Evolutionary conservation across 2,888 invertebrate genomes (phyloP).

Genomic region (Apeira syringaria): DNA sequence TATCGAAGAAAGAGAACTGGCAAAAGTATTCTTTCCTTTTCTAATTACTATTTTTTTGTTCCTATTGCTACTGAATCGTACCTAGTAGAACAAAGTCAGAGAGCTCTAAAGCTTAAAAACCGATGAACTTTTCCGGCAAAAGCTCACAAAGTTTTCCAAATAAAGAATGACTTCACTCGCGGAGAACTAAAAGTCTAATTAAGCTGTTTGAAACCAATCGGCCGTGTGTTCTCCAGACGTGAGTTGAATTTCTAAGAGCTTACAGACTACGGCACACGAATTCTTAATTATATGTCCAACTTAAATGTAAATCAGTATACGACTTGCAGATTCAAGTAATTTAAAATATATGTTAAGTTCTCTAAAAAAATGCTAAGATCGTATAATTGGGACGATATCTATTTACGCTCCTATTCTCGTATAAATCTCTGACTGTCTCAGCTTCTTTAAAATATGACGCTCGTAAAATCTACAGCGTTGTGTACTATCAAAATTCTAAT

Average conservation of each 20-base stretch:
- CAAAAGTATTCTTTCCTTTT: too few relatives aligned
- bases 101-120: slow-evolving; percentile 3
- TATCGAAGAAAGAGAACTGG: too few relatives aligned
- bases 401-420: too few relatives aligned
- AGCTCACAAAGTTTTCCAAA: slow-evolving; percentile 14
- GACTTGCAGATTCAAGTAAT: too few relatives aligned
- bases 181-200: slow-evolving; percentile 21
- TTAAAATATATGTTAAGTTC: too few relatives aligned
- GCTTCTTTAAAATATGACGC: too few relatives aligned
- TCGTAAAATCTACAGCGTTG: too few relatives aligned
- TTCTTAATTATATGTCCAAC: not conserved
- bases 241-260: slow-evolving; percentile 3
- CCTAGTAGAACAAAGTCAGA: slow-evolving; percentile 1
- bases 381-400: too few relatives aligned
- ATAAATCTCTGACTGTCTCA: too few relatives aligned
- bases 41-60: too few relatives aligned
- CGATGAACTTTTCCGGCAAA: slow-evolving; percentile 7
- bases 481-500: too few relatives aligned
- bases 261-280: slow-evolving; percentile 3
- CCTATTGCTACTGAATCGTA: slow-evolving; percentile 1
- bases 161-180: slow-evolving; percentile 19
- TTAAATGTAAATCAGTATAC: not conserved
- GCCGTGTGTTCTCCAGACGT: slow-evolving; percentile 17
- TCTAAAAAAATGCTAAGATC: too few relatives aligned
- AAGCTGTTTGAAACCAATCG: slow-evolving; percentile 21